Evolutionary conservation across 1,140 invertebrate genomes (phyloP), one percentile per base, ranked within the genome.

Genomic region (Atta cephalotes): DNA sequence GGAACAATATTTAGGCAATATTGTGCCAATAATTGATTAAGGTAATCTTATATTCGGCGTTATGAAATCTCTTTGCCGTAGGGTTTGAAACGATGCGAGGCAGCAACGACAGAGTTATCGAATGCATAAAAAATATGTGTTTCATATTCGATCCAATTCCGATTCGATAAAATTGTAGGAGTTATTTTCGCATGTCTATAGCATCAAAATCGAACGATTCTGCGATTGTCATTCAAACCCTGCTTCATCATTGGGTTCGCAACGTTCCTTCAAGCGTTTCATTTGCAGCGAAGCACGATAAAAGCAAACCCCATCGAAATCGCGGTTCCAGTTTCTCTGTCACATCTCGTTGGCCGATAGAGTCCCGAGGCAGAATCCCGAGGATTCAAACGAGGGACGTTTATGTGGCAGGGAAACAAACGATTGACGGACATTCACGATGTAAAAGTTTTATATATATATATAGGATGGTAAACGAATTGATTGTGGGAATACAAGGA

Each of bases 351-450:
- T n/a, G 72, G 49, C 90, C 86, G 65, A 78, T 74, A 70, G 53
- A 81, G 71, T 82, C 45, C 71, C 85, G 79, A 90, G 66, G 76
- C 77, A 66, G 72, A 89, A 89, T n/a, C 35, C 74, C 66, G 35
- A 78, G 80, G 89, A 90, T 78, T 86, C 77, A 81, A 90, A 71
- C 60, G 88, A 86, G 71, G 82, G 77, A 86, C 78, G 82, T 90
- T 90, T 82, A 89, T 78, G 86, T 86, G 71, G 66, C 35, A 66
- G 45, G 77, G 31, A 45, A 62, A 82, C 58, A 53, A 87, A 87
- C 89, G 90, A 86, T 88, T 79, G 81, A 90, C 70, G 66, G 89
- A 86, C 89, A 90, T 90, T 91, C 87, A 90, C 81, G 71, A 82
- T 81, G 76, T 70, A 66, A 90, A 72, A 90, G 90, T 89, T 89